Percentiles rank a stretch among this genome's conserved stretches.
Conservation (phyloP, 2,888 invertebrate genomes). For the Zygothrica quintamaculata region DNA sequence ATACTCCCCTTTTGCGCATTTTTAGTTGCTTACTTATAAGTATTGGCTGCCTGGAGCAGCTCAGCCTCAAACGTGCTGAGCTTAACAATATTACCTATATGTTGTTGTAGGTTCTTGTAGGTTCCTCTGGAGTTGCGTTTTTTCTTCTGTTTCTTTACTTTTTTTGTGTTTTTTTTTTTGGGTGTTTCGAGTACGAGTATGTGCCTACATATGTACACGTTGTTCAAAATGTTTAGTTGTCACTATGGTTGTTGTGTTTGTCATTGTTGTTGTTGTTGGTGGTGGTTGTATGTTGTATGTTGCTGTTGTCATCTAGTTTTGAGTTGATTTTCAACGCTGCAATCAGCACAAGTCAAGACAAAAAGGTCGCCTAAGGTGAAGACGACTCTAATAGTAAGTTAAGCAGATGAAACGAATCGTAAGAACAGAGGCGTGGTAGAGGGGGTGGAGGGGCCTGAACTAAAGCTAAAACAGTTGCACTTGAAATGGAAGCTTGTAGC, state of each 20-base stretch:
- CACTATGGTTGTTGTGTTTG: slow-evolving; percentile 19
- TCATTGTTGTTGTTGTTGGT: slow-evolving; percentile 33
- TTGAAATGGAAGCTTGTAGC: slow-evolving; percentile 27
- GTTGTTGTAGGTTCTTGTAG: too few species aligned
- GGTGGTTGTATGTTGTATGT: slow-evolving; percentile 13
- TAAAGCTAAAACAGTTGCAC: slow-evolving; percentile 26
- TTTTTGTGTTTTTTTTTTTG: slow-evolving; percentile 9
- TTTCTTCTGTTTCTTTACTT: slow-evolving; percentile 23
- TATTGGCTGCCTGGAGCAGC: slow-evolving; percentile 3
- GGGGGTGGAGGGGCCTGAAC: slow-evolving; percentile 3
- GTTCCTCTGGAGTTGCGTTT: slow-evolving; percentile 33
- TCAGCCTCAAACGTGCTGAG: slow-evolving; percentile 70
- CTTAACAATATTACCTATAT: slow-evolving; percentile 61
- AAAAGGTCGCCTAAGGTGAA: slow-evolving; percentile 66
- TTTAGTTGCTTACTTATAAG: slow-evolving; percentile 3
- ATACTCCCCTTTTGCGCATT: background rate
- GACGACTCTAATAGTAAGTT: background rate
- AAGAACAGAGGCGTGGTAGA: too few species aligned
- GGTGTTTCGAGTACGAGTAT: slow-evolving; percentile 36
- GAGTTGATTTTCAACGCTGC: slow-evolving; percentile 67
- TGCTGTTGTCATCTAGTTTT: slow-evolving; percentile 45
- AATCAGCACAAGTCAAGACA: slow-evolving; percentile 75
- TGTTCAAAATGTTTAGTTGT: slow-evolving; percentile 56
- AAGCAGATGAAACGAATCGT: background rate
- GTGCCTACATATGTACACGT: slow-evolving; percentile 74